phyloP scores from a whole-genome alignment of 1,140 invertebrate genomes.

The Drosophila pseudoananassae region DNA sequence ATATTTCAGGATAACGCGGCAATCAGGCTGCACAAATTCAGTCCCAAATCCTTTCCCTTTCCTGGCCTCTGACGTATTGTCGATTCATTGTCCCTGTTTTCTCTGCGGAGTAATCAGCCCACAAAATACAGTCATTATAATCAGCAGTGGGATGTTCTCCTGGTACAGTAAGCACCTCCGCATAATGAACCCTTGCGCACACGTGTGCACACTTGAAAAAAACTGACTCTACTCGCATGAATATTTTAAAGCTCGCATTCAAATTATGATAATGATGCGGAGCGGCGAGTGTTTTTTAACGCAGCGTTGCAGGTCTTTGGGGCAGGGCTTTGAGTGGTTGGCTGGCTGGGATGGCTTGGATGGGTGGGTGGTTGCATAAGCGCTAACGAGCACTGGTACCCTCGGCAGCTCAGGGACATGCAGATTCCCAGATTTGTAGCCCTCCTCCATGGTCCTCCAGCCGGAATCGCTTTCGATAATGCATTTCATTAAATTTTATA shows the following conservation, averaged over 20 bases:
- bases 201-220: slow-evolving; percentile 72
- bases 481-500: slow-evolving; percentile 76
- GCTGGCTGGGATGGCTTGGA: too few relatives aligned
- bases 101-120: slow-evolving; percentile 42
- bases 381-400: slow-evolving; percentile 70
- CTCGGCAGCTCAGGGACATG: slow-evolving; percentile 43
- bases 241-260: slow-evolving; percentile 76
- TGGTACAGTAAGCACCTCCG: slow-evolving; percentile 31
- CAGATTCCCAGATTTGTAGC: slow-evolving; percentile 36
- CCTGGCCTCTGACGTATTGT: neutral
- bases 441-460: slow-evolving; percentile 9
- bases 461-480: slow-evolving; percentile 53
- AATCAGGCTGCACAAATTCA: too few relatives aligned
- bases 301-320: slow-evolving; percentile 7
- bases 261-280: slow-evolving; percentile 78
- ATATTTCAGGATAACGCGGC: neutral
- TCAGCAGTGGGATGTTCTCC: slow-evolving; percentile 17
- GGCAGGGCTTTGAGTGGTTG: slow-evolving; percentile 6
- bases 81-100: slow-evolving; percentile 30
- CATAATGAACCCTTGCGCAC: slow-evolving; percentile 63
- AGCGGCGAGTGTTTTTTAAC: slow-evolving; percentile 54
- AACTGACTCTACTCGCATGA: slow-evolving; percentile 66
- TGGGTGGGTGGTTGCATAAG: slow-evolving; percentile 9
- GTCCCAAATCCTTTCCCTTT: neutral
- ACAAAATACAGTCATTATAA: slow-evolving; percentile 62